These are phyloP conservation scores for Tenebrio molitor DNA, from an alignment of 1,140 invertebrate species.

Conservation along the genomic window DNA sequence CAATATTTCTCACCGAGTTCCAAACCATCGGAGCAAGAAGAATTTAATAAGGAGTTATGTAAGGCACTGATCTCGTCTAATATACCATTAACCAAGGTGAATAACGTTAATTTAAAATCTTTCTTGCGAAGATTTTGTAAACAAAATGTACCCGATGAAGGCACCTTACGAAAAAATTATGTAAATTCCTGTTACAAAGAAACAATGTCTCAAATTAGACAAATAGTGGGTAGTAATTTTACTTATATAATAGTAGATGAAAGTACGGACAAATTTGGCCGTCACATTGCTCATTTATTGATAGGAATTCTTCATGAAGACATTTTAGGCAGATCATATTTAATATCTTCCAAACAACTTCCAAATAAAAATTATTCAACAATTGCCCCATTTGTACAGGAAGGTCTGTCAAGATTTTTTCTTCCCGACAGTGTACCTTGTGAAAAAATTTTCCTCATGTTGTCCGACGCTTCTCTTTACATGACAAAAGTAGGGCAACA, in stretches of 20 bases:
- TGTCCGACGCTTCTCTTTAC: slow-evolving; percentile 47
- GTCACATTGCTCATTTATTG: slow-evolving; percentile 48
- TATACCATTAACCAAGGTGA: slow-evolving; percentile 44
- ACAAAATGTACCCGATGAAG: slow-evolving; percentile 38
- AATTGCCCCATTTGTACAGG: slow-evolving; percentile 33
- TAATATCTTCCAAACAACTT: slow-evolving; percentile 42
- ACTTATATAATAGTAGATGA: slow-evolving; percentile 47
- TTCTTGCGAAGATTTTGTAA: slow-evolving; percentile 48
- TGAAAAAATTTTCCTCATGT: slow-evolving; percentile 48
- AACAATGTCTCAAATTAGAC: slow-evolving; percentile 16
- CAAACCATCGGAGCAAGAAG: too few relatives aligned
- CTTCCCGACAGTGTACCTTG: slow-evolving; percentile 6
- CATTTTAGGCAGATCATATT: slow-evolving; percentile 19
- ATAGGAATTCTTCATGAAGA: slow-evolving; percentile 44
- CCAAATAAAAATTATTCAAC: slow-evolving; percentile 43
- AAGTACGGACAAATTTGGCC: slow-evolving; percentile 40
- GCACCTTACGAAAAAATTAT: slow-evolving; percentile 32
- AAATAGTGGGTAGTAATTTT: slow-evolving; percentile 17
- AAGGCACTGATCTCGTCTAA: slow-evolving; percentile 29
- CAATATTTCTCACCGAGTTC: too few relatives aligned
- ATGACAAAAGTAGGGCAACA: slow-evolving; percentile 44
- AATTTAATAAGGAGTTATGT: slow-evolving; percentile 45
- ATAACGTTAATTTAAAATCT: slow-evolving; percentile 24
- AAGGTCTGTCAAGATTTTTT: slow-evolving; percentile 40
- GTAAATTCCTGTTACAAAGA: slow-evolving; percentile 21